These are phyloP conservation scores for Therioaphis trifolii DNA, from an alignment of 2,888 invertebrate species.

Conservation along the genomic window DNA sequence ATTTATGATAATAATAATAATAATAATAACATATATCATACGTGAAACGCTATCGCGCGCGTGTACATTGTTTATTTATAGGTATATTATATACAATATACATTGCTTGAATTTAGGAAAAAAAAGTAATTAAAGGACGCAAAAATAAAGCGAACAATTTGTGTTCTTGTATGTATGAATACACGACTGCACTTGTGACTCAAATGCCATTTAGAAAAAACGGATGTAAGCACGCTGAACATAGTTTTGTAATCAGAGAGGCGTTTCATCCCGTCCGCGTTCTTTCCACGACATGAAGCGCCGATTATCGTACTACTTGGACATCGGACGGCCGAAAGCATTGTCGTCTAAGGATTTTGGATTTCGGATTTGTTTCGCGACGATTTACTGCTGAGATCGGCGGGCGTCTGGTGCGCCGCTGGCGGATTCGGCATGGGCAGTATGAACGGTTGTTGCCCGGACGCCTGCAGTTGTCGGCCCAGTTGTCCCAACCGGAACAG, in stretches of 20 bases:
- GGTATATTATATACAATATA: no score
- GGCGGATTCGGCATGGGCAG: constrained; percentile 62
- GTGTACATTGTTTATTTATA: neutral
- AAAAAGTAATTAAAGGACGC: no score
- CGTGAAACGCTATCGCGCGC: neutral
- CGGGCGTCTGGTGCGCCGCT: constrained; percentile 64
- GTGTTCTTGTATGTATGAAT: no score
- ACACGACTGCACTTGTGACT: no score
- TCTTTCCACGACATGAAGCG: no score
- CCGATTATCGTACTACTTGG: no score
- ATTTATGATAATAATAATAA: neutral
- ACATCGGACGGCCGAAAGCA: neutral
- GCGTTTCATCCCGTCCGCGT: no score
- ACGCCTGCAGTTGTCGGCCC: constrained; percentile 48
- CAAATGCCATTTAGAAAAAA: no score
- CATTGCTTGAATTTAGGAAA: no score
- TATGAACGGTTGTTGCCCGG: constrained; percentile 57
- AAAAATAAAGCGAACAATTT: no score
- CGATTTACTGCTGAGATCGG: constrained; percentile 64
- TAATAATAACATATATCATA: neutral
- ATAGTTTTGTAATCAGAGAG: no score
- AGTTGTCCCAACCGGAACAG: constrained; percentile 53
- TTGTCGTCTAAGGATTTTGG: constrained; percentile 38
- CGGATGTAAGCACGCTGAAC: no score
- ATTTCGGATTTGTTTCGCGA: constrained; percentile 53